phyloP scores from a whole-genome alignment of 2,888 invertebrate genomes.

The Dione juno region DNA sequence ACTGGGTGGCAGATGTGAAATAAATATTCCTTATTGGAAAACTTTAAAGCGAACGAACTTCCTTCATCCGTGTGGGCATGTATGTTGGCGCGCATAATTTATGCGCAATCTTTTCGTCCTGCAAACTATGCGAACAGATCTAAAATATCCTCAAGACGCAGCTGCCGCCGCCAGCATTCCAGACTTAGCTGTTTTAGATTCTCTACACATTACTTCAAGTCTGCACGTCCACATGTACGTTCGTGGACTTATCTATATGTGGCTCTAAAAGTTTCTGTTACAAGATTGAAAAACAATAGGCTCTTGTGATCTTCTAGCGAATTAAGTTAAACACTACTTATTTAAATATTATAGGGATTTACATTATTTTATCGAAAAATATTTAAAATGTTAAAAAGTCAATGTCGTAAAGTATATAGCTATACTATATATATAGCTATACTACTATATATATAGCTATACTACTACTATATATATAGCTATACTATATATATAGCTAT shows the following conservation, averaged over 20 bases:
- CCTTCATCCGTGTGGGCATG: neutral
- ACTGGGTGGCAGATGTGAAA: neutral
- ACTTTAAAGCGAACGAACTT: conserved; percentile 6
- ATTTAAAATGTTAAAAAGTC: neutral
- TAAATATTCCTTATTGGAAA: neutral
- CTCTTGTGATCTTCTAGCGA: neutral
- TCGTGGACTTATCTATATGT: neutral
- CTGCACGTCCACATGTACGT: neutral
- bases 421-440: too few species aligned
- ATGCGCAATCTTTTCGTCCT: neutral
- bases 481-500: too few species aligned
- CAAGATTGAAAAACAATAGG: neutral
- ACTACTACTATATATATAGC: too few species aligned
- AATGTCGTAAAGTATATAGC: neutral
- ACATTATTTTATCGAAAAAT: neutral
- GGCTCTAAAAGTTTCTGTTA: neutral
- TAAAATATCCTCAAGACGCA: conserved; percentile 9
- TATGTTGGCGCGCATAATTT: neutral
- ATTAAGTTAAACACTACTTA: neutral
- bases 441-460: too few species aligned
- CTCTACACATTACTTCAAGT: neutral
- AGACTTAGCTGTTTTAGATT: neutral
- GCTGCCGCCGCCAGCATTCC: neutral
- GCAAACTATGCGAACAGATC: conserved; percentile 3
- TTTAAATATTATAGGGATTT: neutral